Base-by-base conservation (phyloP, 1,140 invertebrate genomes). In the Sipha flava region DNA sequence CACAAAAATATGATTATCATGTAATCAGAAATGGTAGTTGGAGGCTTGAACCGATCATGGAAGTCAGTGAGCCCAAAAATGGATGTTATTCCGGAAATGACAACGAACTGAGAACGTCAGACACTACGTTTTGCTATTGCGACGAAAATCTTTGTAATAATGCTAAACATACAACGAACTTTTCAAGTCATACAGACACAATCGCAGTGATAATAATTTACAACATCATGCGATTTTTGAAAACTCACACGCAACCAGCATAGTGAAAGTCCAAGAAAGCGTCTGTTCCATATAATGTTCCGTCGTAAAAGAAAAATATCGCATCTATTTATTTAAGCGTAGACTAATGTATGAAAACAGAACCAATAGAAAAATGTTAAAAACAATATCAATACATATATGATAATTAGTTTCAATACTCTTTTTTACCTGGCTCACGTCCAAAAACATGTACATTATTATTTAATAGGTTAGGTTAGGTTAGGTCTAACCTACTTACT, bases 71-170 rank as follows among this genome's bases (percentile, higher is more conserved):
- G 1, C 93, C 93, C 82, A 80, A 85, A 29, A 89, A 91, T 82
- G 92, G 91, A 2, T 95, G 93, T 82, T 85, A 85, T 75, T 83
- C 85, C 14, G 85, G 88, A 14, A 88, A 90, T 80, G 87, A 91
- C 80, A 90, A 88, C 5, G 87, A 83, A 84, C 88, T 84, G 70
- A 88, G 85, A 83, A 85, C 85, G 49, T 85, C 86, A 10, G 82
- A 83, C 1, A 80, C 87, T 0, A 86, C 86, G 84, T 90, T 91
- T 83, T 93, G 92, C 83, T 92, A 91, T 83, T 93, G 92, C 82
- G 85, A 87, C 7, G 87, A 85, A 45, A 86, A 90, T 82, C 85
- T 92, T 1, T 93, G 92, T 84, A 93, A 92, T 84, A 84, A 87
- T 7, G 86, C 87, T 47, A 80, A 81, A 7, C 84, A 83, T 29